phyloP scores from a whole-genome alignment of 2,113 vertebrate genomes.

The Danio rerio region DNA sequence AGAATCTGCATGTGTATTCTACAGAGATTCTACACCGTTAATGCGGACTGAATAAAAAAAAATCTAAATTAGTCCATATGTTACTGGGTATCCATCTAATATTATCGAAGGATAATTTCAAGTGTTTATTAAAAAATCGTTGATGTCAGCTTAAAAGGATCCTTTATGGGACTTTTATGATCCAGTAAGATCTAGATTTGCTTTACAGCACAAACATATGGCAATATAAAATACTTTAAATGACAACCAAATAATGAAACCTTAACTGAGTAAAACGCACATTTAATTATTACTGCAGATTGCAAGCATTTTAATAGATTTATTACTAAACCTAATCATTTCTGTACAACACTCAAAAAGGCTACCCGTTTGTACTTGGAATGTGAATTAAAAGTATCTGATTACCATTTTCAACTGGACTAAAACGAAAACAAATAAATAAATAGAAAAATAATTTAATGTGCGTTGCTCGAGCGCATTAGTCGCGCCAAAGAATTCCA shows the following conservation, averaged over 20 bases:
- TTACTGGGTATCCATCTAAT: too few relatives aligned
- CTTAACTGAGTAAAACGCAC: constrained; percentile 35
- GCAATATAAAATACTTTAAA: not conserved
- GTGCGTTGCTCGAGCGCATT: constrained; percentile 34
- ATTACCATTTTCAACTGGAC: constrained; percentile 63
- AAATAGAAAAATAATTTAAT: constrained; percentile 62
- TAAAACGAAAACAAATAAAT: constrained; percentile 54
- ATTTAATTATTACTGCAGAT: constrained; percentile 53
- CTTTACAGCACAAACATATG: not conserved
- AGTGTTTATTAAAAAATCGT: not conserved
- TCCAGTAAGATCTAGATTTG: not conserved
- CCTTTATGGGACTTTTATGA: not conserved
- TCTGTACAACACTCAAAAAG: constrained; percentile 55
- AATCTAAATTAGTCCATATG: too few relatives aligned
- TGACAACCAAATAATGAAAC: constrained; percentile 26
- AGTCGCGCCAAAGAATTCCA: constrained; percentile 46
- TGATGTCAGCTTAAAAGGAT: not conserved
- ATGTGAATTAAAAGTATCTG: constrained; percentile 92
- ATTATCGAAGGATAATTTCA: too few relatives aligned
- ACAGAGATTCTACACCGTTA: not conserved
- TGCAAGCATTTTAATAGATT: constrained; percentile 49
- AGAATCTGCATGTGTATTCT: not conserved
- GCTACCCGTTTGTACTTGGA: constrained; percentile 71
- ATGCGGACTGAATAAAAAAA: not conserved
- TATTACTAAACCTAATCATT: constrained; percentile 62